Evolutionary conservation across 2,113 vertebrate genomes (phyloP), one percentile per base, ranked within the genome.

Genomic region (Colistium nudipinnis): DNA sequence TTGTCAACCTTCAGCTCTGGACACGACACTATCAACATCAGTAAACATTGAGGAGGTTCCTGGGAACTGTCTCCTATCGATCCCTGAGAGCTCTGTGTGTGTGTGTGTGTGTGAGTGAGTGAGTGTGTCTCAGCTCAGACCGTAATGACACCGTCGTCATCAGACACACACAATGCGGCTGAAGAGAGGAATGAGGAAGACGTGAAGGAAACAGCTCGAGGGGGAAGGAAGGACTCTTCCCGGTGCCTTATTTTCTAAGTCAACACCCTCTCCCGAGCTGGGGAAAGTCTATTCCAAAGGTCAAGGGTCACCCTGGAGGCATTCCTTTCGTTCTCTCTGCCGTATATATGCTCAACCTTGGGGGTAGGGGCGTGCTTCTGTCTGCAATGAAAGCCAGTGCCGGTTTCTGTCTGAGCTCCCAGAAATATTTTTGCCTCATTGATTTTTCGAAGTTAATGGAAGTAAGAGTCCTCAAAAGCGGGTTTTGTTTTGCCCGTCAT

Each of bases 271-370:
- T 87, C 83, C 81, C 27, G 6, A 78, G 77, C 74, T 35, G 76
- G 81, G 69, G 83, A 87, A 89, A 82, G 87, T 89, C 87, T 88
- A 85, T 84, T 87, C 78, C 82, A 76, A 63, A 82, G 89, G 88
- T 89, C 84, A 89, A 87, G 76, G 89, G 87, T 91, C 87, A 89
- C 31, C 54, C 76, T 49, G 17, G 78, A 88, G 75, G 77, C 84
- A 90, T 88, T 90, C 81, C 87, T 83, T 87, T 90, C 85, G 86
- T 87, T 87, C 85, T 70, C 63, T 49, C 3, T 53, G 64, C 76
- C 19, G 28, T 80, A 22, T 80, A 22, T 74, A 76, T 59, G 54
- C 44, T 67, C 76, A 76, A 16, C 45, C 39, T 43, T 52, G 8
- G 20, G 47, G 61, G 69, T 38, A 20, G 52, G 43, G 25, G 17